These are phyloP conservation scores for Psittacula derbiana DNA, from an alignment of 2,797 vertebrate genomes.

Conservation along the genomic window DNA sequence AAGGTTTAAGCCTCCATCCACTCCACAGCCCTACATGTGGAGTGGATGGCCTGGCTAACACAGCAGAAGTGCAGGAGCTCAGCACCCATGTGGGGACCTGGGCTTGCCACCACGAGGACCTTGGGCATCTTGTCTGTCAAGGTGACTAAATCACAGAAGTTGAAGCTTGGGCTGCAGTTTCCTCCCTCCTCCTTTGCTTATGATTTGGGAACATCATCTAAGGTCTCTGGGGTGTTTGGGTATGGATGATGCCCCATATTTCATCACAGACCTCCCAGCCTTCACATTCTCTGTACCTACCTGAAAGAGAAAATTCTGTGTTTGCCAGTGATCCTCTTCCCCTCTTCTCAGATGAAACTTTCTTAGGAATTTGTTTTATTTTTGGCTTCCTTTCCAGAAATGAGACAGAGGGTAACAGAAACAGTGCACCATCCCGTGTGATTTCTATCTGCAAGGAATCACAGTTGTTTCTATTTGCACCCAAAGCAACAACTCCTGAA, in stretches of 20 bases:
- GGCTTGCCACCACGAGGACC: accelerated
- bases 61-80: neutral
- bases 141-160: neutral
- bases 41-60: accelerated
- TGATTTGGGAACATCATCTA: neutral
- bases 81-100: neutral
- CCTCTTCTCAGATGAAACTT: neutral
- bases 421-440: accelerated
- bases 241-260: neutral
- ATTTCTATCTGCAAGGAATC: neutral
- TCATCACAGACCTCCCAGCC: neutral
- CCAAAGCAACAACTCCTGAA: neutral
- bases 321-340: neutral
- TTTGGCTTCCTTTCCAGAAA: neutral
- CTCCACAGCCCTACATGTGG: neutral
- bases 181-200: neutral
- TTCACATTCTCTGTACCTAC: neutral
- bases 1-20: neutral
- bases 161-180: neutral
- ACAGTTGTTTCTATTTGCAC: neutral
- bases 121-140: neutral
- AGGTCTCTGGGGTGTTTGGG: neutral
- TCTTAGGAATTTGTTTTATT: neutral
- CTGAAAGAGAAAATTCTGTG: neutral
- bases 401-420: neutral